Evolutionary conservation across 2,113 vertebrate species (phyloP), one percentile per base, ranked within the genome.

Genomic region (Anolis carolinensis): DNA sequence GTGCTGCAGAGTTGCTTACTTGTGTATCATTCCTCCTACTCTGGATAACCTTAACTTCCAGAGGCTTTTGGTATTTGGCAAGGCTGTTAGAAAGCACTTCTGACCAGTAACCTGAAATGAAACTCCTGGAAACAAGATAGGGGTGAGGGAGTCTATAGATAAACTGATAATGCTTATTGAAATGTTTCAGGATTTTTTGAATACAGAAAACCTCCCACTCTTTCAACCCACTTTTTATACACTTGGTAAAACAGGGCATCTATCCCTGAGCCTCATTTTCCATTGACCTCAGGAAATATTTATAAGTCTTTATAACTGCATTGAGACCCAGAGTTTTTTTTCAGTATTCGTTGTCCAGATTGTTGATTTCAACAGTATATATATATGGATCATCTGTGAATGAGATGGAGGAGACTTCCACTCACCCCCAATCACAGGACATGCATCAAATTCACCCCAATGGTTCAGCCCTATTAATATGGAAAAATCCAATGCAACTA

Each of bases 51-150:
- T 76, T 82, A 0, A 80, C n/a, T 18, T 11, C 81, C 90, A 44
- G 83, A 87, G 0, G 83, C 88, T 67, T 83, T 76, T 0, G 79
- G 82, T 50, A 88, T 80, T 5, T 23, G 91, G 3, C 82, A 0
- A 9, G 82, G 92, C 89, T 77, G 87, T 67, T 78, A 90, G 25
- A 55, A 90, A 91, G 90, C 91, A 92, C 92, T 93, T 86, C 79
- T 84, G 90, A 91, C 92, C 92, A 83, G 92, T 68, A 93, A 94
- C 84, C 92, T 62, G 88, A 95, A 0, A 78, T 83, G 77, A n/a
- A 89, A 78, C n/a, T 83, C 89, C 88, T 93, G 91, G 89, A 92
- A 93, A 73, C 48, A 25, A 91, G 34, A 80, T 74, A 81, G 88
- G 79, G 74, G 87, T 89, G 92, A 92, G 89, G 79, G 86, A 78